Conservation (phyloP, 2,888 invertebrate genomes). For the Drosophila mulleri region DNA sequence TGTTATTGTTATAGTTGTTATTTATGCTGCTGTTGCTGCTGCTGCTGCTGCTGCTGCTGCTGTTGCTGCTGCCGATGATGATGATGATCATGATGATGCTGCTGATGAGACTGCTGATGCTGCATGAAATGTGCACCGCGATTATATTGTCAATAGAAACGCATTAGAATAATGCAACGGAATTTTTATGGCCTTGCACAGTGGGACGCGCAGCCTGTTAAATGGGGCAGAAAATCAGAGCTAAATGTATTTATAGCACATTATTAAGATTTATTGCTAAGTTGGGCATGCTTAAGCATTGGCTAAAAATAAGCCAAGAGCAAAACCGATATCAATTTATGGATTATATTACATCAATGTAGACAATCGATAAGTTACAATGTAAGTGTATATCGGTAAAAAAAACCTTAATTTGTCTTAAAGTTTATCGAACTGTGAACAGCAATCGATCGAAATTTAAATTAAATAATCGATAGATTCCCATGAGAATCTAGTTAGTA, state of each 20-base stretch:
- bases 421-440: no score
- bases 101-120: conserved; percentile 31
- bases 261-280: background rate
- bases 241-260: background rate
- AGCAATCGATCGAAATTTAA: no score
- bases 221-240: background rate
- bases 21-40: conserved; percentile 42
- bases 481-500: background rate
- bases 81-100: background rate
- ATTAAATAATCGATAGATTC: background rate
- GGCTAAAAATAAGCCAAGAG: background rate
- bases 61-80: background rate
- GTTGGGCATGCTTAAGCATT: no score
- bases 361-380: background rate
- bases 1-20: conserved; percentile 71
- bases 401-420: no score
- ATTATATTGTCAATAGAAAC: conserved; percentile 68
- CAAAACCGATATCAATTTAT: background rate
- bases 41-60: background rate
- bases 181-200: conserved; percentile 20
- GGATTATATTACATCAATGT: background rate
- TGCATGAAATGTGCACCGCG: conserved; percentile 46
- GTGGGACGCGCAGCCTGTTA: background rate
- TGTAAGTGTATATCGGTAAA: background rate
- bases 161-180: conserved; percentile 65